Conservation (phyloP, 2,797 vertebrate species). For the Halcyon badia region DNA sequence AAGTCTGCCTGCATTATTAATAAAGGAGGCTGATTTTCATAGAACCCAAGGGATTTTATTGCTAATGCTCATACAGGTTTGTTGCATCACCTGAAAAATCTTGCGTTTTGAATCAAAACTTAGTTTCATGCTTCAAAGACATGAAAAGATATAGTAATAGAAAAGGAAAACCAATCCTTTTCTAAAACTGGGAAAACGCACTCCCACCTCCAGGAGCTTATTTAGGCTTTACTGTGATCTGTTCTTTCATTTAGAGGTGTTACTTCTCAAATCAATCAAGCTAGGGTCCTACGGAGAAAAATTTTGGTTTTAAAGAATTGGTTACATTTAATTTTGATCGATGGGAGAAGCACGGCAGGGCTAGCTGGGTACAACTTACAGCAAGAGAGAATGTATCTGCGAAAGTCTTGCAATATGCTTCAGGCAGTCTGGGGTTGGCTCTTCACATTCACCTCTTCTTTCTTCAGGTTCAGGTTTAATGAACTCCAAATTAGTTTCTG, state of each 20-base stretch:
- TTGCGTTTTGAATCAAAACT: not conserved
- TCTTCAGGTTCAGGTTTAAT: constrained; percentile 60
- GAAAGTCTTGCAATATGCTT: constrained; percentile 70
- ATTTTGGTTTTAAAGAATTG: not conserved
- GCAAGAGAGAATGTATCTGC: constrained; percentile 44
- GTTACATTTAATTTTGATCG: not conserved
- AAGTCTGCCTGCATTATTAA: not conserved
- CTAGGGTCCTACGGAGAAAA: not conserved
- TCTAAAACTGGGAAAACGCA: not conserved
- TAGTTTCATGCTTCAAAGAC: not conserved
- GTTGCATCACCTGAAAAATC: not conserved
- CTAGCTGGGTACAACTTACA: constrained; percentile 66
- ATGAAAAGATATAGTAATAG: constrained; percentile 57
- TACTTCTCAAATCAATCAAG: not conserved
- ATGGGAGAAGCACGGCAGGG: not conserved
- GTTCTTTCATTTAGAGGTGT: not conserved
- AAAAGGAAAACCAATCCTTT: not conserved
- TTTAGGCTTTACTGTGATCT: not conserved
- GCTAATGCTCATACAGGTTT: not conserved
- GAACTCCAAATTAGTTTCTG: constrained; percentile 55
- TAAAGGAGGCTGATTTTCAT: not conserved
- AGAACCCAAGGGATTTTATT: not conserved
- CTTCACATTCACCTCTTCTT: not conserved
- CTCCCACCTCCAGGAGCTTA: not conserved
- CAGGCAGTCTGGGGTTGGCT: constrained; percentile 57